Evolutionary conservation across 2,888 invertebrate genomes (phyloP).

Genomic region (Cheilosia scutellata): DNA sequence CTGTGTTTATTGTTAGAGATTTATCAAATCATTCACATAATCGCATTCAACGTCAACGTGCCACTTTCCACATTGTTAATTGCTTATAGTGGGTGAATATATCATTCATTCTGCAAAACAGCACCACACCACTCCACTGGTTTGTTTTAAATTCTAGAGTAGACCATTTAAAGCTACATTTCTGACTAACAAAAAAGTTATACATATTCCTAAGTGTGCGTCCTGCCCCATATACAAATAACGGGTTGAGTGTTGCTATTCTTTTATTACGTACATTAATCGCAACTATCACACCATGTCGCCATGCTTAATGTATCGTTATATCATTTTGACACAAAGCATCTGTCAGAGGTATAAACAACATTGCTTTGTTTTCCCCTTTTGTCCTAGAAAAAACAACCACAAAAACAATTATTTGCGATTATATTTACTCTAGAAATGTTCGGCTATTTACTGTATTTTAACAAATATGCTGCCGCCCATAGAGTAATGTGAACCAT

Average conservation of each 20-base stretch:
- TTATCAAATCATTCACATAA: no score
- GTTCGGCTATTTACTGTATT: slow-evolving; percentile 51
- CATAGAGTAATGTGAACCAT: slow-evolving; percentile 46
- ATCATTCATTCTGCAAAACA: no score
- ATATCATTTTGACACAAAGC: slow-evolving; percentile 67
- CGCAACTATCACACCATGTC: slow-evolving; percentile 61
- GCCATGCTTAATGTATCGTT: slow-evolving; percentile 61
- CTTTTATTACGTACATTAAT: slow-evolving; percentile 60
- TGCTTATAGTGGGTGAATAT: no score
- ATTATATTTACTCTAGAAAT: slow-evolving; percentile 61
- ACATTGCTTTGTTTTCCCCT: slow-evolving; percentile 28
- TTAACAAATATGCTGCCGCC: slow-evolving; percentile 58
- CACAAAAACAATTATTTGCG: slow-evolving; percentile 67
- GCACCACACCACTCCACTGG: no score
- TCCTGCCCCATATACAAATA: slow-evolving; percentile 17
- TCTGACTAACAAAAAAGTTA: neutral
- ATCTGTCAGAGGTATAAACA: slow-evolving; percentile 50
- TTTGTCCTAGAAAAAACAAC: slow-evolving; percentile 29
- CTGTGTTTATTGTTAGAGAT: no score
- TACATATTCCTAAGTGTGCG: neutral
- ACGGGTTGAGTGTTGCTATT: slow-evolving; percentile 42
- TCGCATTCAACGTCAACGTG: no score
- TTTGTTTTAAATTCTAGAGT: no score
- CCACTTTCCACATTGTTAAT: no score
- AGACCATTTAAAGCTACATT: neutral